Conservation (phyloP, 2,797 vertebrate genomes). For the Lepilemur septentrionalis region DNA sequence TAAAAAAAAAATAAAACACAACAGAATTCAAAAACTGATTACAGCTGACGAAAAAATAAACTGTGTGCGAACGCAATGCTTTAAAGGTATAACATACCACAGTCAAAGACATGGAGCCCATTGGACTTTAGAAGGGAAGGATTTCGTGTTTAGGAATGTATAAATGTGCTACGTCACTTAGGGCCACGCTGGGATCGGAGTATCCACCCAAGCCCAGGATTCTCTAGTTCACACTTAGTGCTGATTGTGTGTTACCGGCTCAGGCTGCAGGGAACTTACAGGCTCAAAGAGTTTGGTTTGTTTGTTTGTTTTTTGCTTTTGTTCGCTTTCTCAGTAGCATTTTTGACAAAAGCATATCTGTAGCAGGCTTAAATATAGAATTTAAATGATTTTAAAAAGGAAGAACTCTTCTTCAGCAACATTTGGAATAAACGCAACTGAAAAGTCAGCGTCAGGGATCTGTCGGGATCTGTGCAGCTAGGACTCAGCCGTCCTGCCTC, state of each 20-base stretch:
- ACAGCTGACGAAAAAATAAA: constrained; percentile 82
- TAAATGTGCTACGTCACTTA: background rate
- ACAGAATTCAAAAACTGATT: constrained; percentile 84
- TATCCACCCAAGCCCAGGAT: background rate
- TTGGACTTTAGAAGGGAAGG: background rate
- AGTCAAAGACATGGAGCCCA: constrained; percentile 37
- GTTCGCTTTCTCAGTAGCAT: background rate
- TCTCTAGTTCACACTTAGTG: background rate
- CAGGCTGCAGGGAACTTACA: background rate
- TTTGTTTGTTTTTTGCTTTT: background rate
- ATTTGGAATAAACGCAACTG: constrained; percentile 66
- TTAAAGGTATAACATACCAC: constrained; percentile 67
- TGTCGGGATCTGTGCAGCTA: background rate
- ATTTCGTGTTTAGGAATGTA: background rate
- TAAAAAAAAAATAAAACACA: constrained; percentile 85
- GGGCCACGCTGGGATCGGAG: background rate
- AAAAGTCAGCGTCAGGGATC: constrained; percentile 30
- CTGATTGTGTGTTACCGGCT: background rate
- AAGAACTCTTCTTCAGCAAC: constrained; percentile 40
- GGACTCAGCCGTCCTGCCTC: background rate
- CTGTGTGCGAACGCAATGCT: constrained; percentile 68
- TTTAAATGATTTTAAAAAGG: constrained; percentile 60
- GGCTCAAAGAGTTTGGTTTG: background rate
- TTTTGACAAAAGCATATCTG: constrained; percentile 51
- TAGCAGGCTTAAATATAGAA: constrained; percentile 51